phyloP scores from a whole-genome alignment of 2,888 invertebrate species.

The Physocephala rufipes region DNA sequence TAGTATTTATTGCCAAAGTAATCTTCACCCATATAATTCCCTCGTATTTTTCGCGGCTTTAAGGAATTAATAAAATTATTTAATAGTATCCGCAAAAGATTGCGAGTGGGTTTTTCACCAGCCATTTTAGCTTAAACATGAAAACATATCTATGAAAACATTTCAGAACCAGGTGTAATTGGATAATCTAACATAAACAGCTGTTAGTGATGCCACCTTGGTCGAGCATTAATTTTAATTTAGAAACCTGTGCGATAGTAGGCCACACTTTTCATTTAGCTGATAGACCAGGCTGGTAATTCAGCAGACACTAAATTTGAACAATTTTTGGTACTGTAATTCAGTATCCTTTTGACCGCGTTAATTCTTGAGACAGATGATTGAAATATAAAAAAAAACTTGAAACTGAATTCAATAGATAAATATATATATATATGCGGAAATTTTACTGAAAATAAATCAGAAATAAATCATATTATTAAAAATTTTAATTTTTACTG shows the following conservation, averaged over 20 bases:
- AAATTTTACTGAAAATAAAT: too few species aligned
- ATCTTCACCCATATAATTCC: constrained; percentile 75
- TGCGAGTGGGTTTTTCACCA: constrained; percentile 45
- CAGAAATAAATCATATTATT: too few species aligned
- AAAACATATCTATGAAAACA: neutral
- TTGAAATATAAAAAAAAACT: neutral
- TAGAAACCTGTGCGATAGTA: too few species aligned
- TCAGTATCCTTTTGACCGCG: too few species aligned
- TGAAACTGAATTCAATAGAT: neutral
- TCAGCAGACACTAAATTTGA: too few species aligned
- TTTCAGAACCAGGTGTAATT: constrained; percentile 11
- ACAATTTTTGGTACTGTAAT: too few species aligned
- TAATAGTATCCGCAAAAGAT: constrained; percentile 61
- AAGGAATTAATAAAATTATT: constrained; percentile 63
- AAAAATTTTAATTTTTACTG: too few species aligned
- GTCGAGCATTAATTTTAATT: neutral
- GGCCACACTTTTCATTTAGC: too few species aligned
- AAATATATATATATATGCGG: neutral
- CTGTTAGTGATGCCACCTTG: constrained; percentile 15
- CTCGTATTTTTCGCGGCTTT: constrained; percentile 68
- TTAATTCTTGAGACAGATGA: too few species aligned
- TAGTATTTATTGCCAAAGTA: constrained; percentile 84
- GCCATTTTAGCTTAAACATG: constrained; percentile 2
- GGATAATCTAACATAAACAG: constrained; percentile 33
- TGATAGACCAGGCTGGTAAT: too few species aligned